A percentile compares a stretch with the other conserved stretches of the same genome.
These are phyloP conservation scores for Choristoneura rosaceana DNA, from an alignment of 2,888 invertebrate species.

Conservation along the genomic window DNA sequence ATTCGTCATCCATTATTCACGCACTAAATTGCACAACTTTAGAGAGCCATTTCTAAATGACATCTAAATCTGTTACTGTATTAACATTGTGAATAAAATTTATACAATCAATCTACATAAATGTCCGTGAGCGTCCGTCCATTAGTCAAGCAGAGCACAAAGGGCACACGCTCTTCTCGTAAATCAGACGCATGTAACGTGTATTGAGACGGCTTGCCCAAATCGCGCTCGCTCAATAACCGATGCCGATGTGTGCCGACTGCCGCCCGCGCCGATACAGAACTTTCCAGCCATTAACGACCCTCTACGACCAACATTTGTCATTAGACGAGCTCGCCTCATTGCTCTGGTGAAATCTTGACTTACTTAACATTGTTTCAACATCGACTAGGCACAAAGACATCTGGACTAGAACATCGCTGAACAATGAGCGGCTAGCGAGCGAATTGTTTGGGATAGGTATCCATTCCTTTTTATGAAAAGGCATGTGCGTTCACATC, in stretches of 20 bases:
- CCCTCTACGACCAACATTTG: slow-evolving; percentile 73
- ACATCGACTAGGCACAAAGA: slow-evolving; percentile 38
- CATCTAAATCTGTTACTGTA: slow-evolving; percentile 86
- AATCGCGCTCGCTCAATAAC: slow-evolving; percentile 81
- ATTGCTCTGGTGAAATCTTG: slow-evolving; percentile 58
- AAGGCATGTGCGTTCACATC: not conserved
- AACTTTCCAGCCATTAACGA: slow-evolving; percentile 79
- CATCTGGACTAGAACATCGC: slow-evolving; percentile 37
- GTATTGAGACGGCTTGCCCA: slow-evolving; percentile 81
- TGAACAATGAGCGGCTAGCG: slow-evolving; percentile 25
- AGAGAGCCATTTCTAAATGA: slow-evolving; percentile 86
- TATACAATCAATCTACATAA: slow-evolving; percentile 86
- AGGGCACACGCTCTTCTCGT: slow-evolving; percentile 85
- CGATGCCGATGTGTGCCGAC: slow-evolving; percentile 62
- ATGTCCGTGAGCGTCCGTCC: slow-evolving; percentile 85
- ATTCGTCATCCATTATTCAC: slow-evolving; percentile 85
- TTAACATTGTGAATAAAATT: slow-evolving; percentile 86
- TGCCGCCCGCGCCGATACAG: slow-evolving; percentile 57
- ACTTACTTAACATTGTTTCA: slow-evolving; percentile 47
- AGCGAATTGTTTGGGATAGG: not conserved
- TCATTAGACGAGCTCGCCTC: slow-evolving; percentile 67
- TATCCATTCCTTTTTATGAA: not conserved
- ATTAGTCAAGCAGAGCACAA: slow-evolving; percentile 84
- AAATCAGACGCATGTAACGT: slow-evolving; percentile 80
- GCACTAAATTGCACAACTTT: slow-evolving; percentile 85